phyloP scores from a whole-genome alignment of 2,888 invertebrate genomes.

The Sinhomidia bicolor region DNA sequence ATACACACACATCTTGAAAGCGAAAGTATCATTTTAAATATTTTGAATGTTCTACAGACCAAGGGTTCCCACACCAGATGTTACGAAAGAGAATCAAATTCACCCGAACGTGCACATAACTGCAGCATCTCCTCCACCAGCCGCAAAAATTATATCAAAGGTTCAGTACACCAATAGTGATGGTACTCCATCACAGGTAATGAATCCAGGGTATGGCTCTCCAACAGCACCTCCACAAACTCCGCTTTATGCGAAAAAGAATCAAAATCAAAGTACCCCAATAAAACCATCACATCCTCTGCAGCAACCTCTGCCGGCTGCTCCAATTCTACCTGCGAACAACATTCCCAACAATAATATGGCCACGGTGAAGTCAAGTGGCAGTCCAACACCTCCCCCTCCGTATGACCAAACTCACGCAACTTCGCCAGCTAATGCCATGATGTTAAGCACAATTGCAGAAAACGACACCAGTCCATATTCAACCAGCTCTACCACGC shows the following conservation, averaged over 20 bases:
- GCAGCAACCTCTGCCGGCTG: conserved; percentile 51
- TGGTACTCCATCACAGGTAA: not conserved
- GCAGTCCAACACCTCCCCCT: conserved; percentile 40
- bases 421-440: conserved; percentile 53
- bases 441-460: conserved; percentile 82
- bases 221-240: not conserved
- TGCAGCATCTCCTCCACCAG: conserved; percentile 52
- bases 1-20: no score
- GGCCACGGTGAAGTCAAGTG: not conserved
- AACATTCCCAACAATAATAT: not conserved
- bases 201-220: conserved; percentile 62
- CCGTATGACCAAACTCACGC: conserved; percentile 53
- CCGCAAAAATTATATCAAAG: not conserved
- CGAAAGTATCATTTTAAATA: no score
- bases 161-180: conserved; percentile 36
- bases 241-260: conserved; percentile 32
- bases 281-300: not conserved
- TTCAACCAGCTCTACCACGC: conserved; percentile 82
- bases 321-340: not conserved
- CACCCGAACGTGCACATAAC: conserved; percentile 44
- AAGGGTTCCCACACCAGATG: conserved; percentile 94
- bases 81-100: conserved; percentile 87
- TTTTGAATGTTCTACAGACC: conserved; percentile 83
- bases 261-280: not conserved
- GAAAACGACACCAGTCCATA: conserved; percentile 90